Conservation (phyloP, 2,888 invertebrate species). For the Oconnorella tubifera region DNA sequence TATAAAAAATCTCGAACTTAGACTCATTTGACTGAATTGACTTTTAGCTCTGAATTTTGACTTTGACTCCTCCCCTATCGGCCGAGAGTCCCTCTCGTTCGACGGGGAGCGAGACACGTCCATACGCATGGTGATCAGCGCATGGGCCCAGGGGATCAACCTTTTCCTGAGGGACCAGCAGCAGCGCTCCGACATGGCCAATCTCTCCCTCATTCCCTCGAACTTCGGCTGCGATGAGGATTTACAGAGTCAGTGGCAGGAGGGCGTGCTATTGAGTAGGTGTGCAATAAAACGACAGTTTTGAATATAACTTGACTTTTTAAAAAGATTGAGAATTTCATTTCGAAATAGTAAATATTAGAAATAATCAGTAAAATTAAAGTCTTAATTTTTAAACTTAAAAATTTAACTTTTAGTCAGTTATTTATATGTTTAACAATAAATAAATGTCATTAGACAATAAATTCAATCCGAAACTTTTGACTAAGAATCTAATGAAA, state of each 20-base stretch:
- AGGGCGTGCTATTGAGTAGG: constrained; percentile 5
- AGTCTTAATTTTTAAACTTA: no score
- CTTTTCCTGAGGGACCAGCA: constrained; percentile 5
- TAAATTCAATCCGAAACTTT: no score
- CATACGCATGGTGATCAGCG: constrained; percentile 3
- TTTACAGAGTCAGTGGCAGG: constrained; percentile 2
- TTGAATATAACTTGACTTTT: neutral
- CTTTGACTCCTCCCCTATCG: neutral
- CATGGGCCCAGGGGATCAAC: constrained; percentile 5
- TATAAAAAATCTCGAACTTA: no score
- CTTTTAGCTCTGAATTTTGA: neutral
- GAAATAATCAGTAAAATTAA: no score
- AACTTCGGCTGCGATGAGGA: constrained; percentile 4
- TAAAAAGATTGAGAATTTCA: no score
- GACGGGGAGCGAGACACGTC: neutral
- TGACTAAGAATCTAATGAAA: no score
- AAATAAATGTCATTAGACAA: no score
- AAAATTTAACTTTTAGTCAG: no score
- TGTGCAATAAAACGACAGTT: no score
- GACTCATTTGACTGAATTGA: no score
- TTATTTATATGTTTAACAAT: no score
- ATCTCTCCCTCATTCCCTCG: constrained; percentile 1
- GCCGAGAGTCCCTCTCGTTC: neutral
- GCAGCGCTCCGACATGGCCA: neutral
- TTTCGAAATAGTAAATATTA: no score